Conservation (phyloP, 92 coral and sea anemone species). For the Nematostella vectensis region DNA sequence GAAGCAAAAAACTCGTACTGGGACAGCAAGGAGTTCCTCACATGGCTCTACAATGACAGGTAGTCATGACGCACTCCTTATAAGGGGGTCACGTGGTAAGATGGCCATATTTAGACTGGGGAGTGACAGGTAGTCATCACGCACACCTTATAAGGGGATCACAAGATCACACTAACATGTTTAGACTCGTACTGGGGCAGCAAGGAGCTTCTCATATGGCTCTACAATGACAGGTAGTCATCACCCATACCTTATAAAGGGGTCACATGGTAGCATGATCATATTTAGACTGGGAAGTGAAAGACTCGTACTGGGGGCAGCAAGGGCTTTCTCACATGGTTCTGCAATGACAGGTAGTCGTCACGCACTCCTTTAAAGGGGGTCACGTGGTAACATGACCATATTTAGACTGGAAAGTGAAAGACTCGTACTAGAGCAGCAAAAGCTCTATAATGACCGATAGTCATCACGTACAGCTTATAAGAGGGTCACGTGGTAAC, state of each 20-base stretch:
- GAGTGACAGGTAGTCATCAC: too few relatives aligned
- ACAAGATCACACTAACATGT: too few relatives aligned
- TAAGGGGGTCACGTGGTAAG: not conserved
- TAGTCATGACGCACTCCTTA: too few relatives aligned
- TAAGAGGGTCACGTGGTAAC: too few relatives aligned
- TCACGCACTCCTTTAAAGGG: too few relatives aligned
- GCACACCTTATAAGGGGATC: too few relatives aligned
- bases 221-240: slow-evolving; percentile 60
- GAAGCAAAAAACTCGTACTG: slow-evolving; percentile 59
- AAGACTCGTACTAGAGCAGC: slow-evolving; percentile 61
- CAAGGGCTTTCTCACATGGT: slow-evolving; percentile 62
- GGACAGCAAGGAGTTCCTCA: slow-evolving; percentile 58
- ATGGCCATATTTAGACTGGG: too few relatives aligned
- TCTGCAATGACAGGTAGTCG: slow-evolving; percentile 60
- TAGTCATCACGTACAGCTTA: too few relatives aligned
- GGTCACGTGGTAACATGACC: not conserved
- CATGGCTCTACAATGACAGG: slow-evolving; percentile 79
- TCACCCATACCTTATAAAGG: too few relatives aligned
- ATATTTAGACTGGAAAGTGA: too few relatives aligned
- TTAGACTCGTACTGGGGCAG: slow-evolving; percentile 67
- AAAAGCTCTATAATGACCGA: slow-evolving; percentile 69
- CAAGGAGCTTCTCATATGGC: slow-evolving; percentile 60
- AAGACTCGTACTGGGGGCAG: slow-evolving; percentile 62
- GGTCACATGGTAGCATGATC: not conserved
- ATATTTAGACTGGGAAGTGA: slow-evolving; percentile 80